These are phyloP conservation scores for Pionites leucogaster DNA, from an alignment of 2,113 vertebrate genomes.

Conservation along the genomic window DNA sequence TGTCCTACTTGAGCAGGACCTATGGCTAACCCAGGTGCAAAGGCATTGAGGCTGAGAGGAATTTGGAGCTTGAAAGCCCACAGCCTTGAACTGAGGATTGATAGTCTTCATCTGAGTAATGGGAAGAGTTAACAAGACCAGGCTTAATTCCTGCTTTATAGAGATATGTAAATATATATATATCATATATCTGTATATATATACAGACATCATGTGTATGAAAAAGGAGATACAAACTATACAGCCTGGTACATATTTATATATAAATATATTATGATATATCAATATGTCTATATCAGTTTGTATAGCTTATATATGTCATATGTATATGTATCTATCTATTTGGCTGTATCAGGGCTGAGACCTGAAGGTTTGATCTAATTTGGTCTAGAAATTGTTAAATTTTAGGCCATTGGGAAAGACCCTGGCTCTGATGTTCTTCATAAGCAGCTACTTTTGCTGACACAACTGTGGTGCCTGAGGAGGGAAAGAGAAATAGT, in stretches of 20 bases:
- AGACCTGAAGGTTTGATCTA: background rate
- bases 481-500: background rate
- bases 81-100: background rate
- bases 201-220: background rate
- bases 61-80: background rate
- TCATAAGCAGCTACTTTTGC: background rate
- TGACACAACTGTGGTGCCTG: background rate
- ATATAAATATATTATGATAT: background rate
- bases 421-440: background rate
- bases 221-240: background rate
- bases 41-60: background rate
- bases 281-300: background rate
- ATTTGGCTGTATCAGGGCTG: background rate
- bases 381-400: background rate
- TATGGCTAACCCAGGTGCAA: fast-evolving
- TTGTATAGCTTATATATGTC: background rate
- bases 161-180: background rate
- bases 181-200: background rate
- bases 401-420: background rate
- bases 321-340: fast-evolving
- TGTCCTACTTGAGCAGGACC: background rate
- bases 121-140: background rate
- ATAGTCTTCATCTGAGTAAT: background rate
- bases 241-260: background rate
- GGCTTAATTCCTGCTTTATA: background rate